phyloP scores from a whole-genome alignment of 2,797 vertebrate genomes.

The Takifugu ocellatus region DNA sequence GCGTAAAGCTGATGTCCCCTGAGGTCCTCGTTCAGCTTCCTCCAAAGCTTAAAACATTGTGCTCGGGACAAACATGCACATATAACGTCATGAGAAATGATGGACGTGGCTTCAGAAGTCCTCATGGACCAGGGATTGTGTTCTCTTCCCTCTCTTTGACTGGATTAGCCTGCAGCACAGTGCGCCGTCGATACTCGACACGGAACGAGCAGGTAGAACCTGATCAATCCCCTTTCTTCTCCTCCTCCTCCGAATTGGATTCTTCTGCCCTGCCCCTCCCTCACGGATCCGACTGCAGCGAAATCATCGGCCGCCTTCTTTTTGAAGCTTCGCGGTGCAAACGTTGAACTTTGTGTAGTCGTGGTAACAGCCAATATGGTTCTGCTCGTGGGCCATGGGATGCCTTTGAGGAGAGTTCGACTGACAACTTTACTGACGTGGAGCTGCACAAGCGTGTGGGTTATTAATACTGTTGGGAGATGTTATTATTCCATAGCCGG shows the following conservation, averaged over 20 bases:
- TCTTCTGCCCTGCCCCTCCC: slow-evolving; percentile 23
- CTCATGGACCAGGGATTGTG: slow-evolving; percentile 20
- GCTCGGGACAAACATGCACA: background rate
- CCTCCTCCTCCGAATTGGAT: slow-evolving; percentile 42
- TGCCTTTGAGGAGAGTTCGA: slow-evolving; percentile 3
- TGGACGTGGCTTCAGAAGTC: slow-evolving; percentile 22
- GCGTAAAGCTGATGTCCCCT: too few relatives aligned
- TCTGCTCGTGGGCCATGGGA: slow-evolving; percentile 17
- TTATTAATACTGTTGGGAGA: slow-evolving; percentile 25
- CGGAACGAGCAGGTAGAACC: slow-evolving; percentile 35
- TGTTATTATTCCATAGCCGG: slow-evolving; percentile 38
- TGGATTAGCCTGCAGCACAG: slow-evolving; percentile 27
- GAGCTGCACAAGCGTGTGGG: slow-evolving; percentile 23
- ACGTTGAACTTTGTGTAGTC: slow-evolving; percentile 38
- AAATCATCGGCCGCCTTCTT: slow-evolving; percentile 9
- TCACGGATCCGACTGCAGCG: slow-evolving; percentile 24
- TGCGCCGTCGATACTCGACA: slow-evolving; percentile 40
- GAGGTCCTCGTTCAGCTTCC: background rate
- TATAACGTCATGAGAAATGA: background rate
- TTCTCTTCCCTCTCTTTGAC: slow-evolving; percentile 31
- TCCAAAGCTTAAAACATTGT: background rate
- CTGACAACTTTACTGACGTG: slow-evolving; percentile 31
- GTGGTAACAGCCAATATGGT: slow-evolving; percentile 12
- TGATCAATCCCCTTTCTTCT: slow-evolving; percentile 43
- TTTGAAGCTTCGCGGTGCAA: slow-evolving; percentile 39